Conservation (phyloP, 2,888 invertebrate genomes). For the Atethmia centrago region DNA sequence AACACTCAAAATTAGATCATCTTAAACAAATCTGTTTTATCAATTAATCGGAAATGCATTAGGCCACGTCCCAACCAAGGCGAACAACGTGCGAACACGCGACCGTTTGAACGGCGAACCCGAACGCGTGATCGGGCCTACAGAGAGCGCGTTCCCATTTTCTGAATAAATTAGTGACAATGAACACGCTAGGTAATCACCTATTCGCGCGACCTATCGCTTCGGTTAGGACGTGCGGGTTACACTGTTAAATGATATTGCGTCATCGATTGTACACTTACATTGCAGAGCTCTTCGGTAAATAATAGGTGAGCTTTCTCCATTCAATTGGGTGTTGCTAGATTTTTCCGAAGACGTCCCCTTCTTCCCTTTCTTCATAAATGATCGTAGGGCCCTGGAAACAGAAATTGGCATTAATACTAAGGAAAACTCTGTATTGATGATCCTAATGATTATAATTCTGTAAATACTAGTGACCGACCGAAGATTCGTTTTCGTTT, state of each 20-base stretch:
- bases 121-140: neutral
- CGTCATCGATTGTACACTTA: constrained; percentile 69
- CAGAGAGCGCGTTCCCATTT: neutral
- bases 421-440: neutral
- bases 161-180: neutral
- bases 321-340: constrained; percentile 75
- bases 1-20: neutral
- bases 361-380: constrained; percentile 88
- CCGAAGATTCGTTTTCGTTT: too few species aligned
- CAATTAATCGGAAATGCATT: neutral
- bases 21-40: neutral
- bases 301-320: constrained; percentile 83
- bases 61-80: neutral
- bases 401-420: constrained; percentile 9
- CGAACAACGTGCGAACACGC: too few species aligned
- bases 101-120: neutral
- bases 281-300: constrained; percentile 85
- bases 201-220: neutral
- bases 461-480: too few species aligned
- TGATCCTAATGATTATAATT: too few species aligned
- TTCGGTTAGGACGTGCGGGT: neutral
- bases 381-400: constrained; percentile 88
- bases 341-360: constrained; percentile 70
- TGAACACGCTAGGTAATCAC: too few species aligned
- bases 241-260: neutral